These are phyloP conservation scores for Leptatherina wallacei DNA, from an alignment of 2,797 vertebrate genomes.

Conservation along the genomic window DNA sequence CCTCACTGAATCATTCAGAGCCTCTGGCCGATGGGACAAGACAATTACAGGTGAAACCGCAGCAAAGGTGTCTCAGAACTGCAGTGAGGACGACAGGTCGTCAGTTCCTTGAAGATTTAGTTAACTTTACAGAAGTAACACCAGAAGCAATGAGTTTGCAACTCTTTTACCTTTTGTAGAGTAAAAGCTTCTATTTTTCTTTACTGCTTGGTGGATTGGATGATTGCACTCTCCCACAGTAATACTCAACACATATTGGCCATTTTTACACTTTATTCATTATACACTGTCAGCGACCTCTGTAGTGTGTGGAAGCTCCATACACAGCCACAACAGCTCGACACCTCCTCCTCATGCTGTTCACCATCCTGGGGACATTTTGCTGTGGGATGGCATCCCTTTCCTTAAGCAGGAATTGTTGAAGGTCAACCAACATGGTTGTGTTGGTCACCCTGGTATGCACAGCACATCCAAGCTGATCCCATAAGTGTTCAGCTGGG, in stretches of 20 bases:
- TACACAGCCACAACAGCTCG: background rate
- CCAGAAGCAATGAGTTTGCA: constrained; percentile 13
- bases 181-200: constrained; percentile 5
- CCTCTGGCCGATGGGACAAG: constrained; percentile 52
- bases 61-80: constrained; percentile 47
- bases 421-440: background rate
- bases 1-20: constrained; percentile 65
- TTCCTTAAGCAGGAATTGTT: background rate
- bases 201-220: background rate
- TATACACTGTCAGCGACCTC: background rate
- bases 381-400: background rate
- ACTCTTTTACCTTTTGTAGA: constrained; percentile 34
- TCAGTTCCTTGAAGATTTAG: constrained; percentile 45
- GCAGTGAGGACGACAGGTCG: constrained; percentile 45
- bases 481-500: background rate
- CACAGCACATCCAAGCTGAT: background rate
- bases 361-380: background rate
- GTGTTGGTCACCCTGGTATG: background rate
- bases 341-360: too few species aligned
- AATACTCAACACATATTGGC: background rate
- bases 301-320: background rate
- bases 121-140: constrained; percentile 30
- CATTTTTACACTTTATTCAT: background rate
- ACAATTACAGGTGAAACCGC: constrained; percentile 70
- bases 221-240: background rate